A percentile compares a stretch with the other conserved stretches of the same genome.
These are phyloP conservation scores for Garra rufa DNA, from an alignment of 2,113 vertebrate genomes.

Conservation along the genomic window DNA sequence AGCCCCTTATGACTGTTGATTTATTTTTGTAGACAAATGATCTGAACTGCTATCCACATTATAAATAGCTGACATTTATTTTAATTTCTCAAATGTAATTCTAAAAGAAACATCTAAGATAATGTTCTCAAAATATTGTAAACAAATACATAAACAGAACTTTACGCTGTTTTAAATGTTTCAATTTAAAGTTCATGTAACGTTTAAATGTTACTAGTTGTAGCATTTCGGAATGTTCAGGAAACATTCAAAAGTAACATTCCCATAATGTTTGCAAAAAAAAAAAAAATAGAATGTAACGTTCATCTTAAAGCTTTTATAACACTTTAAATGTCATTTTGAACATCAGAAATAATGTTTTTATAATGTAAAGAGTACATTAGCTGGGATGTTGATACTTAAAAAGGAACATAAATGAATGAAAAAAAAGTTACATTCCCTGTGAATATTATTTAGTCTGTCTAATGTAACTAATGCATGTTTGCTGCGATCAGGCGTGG, in stretches of 20 bases:
- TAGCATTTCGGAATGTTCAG: background rate
- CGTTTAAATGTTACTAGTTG: background rate
- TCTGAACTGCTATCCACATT: background rate
- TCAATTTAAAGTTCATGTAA: background rate
- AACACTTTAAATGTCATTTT: background rate
- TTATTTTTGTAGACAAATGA: no score
- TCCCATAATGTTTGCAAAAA: background rate
- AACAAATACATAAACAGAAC: background rate
- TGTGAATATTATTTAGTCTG: background rate
- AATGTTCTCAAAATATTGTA: background rate
- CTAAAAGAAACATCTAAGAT: background rate
- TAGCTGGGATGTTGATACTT: background rate
- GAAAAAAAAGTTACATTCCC: no score
- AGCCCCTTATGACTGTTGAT: no score
- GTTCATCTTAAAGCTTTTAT: background rate
- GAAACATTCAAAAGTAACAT: background rate
- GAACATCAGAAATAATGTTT: background rate
- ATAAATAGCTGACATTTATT: background rate
- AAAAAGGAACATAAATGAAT: background rate
- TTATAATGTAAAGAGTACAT: background rate
- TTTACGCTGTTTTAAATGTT: background rate
- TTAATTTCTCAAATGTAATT: background rate
- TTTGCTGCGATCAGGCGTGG: conserved; percentile 78
- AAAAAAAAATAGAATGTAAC: background rate
- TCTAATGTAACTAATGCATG: background rate